Conservation (phyloP, 2,113 vertebrate genomes). For the Bagarius yarrelli region DNA sequence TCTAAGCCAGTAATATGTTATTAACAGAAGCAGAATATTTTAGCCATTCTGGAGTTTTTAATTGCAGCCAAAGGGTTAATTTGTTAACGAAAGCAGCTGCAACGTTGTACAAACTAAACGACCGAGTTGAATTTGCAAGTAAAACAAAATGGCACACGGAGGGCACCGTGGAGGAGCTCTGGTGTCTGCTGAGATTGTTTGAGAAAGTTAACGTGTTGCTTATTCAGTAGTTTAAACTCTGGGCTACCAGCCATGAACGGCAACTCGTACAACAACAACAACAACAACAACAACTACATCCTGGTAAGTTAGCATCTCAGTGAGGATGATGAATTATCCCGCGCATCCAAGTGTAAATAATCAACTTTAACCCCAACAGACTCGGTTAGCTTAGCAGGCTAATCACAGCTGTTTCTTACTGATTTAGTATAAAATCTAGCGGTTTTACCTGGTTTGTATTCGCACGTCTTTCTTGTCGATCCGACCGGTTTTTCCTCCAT, state of each 20-base stretch:
- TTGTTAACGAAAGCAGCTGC: conserved; percentile 23
- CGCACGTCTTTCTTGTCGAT: conserved; percentile 52
- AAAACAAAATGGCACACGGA: conserved; percentile 29
- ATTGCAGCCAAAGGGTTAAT: not conserved
- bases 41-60: not conserved
- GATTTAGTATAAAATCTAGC: not conserved
- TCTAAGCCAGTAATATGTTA: no score
- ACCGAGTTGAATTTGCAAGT: conserved; percentile 1
- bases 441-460: conserved; percentile 61
- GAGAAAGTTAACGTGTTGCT: not conserved
- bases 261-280: not conserved
- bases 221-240: not conserved
- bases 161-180: not conserved
- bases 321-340: not conserved
- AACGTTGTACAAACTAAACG: conserved; percentile 5
- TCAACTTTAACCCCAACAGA: not conserved
- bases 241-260: not conserved
- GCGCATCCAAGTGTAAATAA: not conserved
- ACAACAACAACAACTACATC: not conserved
- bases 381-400: not conserved
- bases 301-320: no score
- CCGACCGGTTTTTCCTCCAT: conserved; percentile 42
- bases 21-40: not conserved
- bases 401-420: not conserved
- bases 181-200: not conserved